These are phyloP conservation scores for Alsophila aescularia DNA, from an alignment of 2,888 invertebrate genomes.

Conservation along the genomic window DNA sequence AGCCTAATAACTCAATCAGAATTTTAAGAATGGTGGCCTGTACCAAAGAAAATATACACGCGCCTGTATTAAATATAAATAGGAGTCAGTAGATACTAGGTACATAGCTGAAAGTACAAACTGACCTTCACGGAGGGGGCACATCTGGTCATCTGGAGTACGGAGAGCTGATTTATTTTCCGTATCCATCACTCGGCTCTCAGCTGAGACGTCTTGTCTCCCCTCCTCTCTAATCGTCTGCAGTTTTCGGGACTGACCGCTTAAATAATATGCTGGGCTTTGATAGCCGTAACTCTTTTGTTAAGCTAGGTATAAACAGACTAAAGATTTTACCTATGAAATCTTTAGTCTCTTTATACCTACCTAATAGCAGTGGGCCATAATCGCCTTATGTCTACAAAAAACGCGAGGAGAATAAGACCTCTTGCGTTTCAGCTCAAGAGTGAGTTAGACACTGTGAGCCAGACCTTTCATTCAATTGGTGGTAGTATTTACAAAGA, in stretches of 20 bases:
- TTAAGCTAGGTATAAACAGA: not conserved
- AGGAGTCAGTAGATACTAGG: not conserved
- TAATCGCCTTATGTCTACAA: no score
- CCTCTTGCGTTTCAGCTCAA: no score
- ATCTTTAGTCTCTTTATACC: no score
- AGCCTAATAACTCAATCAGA: no score
- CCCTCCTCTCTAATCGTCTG: conserved; percentile 61
- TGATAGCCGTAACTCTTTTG: not conserved
- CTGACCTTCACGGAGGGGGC: conserved; percentile 44
- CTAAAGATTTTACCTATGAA: no score
- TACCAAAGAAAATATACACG: no score
- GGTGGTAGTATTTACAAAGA: no score
- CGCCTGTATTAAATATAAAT: not conserved
- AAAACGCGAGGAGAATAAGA: no score
- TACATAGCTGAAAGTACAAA: conserved; percentile 7
- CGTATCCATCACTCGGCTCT: conserved; percentile 74
- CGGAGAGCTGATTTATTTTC: conserved; percentile 77
- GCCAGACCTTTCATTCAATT: no score
- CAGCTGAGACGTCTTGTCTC: conserved; percentile 72
- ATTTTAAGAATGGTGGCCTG: no score
- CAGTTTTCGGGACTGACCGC: conserved; percentile 57
- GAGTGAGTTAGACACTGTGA: no score
- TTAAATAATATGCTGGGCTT: conserved; percentile 44
- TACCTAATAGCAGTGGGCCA: no score
- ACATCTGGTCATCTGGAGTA: conserved; percentile 70